Conservation (phyloP, 2,888 invertebrate genomes). For the Rhagonycha fulva region DNA sequence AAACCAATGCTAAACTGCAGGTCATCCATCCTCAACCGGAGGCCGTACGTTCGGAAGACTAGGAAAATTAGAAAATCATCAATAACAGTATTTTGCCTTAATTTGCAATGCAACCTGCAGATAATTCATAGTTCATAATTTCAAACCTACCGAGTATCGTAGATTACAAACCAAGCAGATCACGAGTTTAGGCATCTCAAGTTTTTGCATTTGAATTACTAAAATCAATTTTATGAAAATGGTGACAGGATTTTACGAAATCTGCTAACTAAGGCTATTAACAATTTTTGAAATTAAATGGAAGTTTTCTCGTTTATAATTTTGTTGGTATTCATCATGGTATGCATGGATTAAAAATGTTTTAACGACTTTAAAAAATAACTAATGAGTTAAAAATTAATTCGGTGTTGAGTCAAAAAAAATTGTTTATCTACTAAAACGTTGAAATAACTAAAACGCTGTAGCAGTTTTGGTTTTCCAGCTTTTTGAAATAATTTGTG, state of each 20-base stretch:
- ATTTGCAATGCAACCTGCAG: neutral
- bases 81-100: neutral
- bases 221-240: neutral
- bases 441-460: conserved; percentile 22
- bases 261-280: neutral
- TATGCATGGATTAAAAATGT: neutral
- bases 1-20: no score
- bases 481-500: conserved; percentile 34
- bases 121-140: neutral
- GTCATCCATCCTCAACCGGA: neutral
- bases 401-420: neutral
- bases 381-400: neutral
- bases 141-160: neutral
- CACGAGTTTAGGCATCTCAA: neutral
- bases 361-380: neutral
- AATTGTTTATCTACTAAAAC: neutral
- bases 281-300: neutral
- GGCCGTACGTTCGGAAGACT: neutral
- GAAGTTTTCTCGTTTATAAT: neutral
- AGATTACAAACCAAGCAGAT: neutral
- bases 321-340: neutral
- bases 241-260: neutral
- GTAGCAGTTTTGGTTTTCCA: conserved; percentile 42
- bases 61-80: neutral
- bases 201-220: neutral